Evolutionary conservation across 2,888 invertebrate genomes (phyloP), one percentile per base, ranked within the genome.

Genomic region (Rhagonycha fulva): DNA sequence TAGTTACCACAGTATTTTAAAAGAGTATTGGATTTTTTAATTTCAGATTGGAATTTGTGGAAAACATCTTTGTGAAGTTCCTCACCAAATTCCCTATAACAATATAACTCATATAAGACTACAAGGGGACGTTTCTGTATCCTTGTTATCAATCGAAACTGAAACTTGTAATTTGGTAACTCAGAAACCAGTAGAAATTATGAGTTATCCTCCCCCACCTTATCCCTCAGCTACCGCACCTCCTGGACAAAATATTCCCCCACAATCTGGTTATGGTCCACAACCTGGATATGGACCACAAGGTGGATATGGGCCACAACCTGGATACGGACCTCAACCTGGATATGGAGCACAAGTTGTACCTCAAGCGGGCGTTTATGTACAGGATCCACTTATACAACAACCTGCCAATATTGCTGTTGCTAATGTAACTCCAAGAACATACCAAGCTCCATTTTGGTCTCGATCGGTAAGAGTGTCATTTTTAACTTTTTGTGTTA

Each of bases 71-170:
- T 89, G 93, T 72, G 94, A 95, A 88, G 96, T 95, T 87, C 88
- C 88, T 1, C 94, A 95, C 85, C 91, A 95, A 68, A 85, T 95
- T 68, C 93, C 95, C 0, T 89, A 90, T 83, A 89, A 92, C 28
- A 75, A 91, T 78, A 90, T 94, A 32, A 90, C 91, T 0, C 92
- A 94, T 85, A 80, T 96, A 24, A 90, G 92, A 0, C 90, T 96
- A 14, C 94, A 94, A 83, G 96, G 96, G 0, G 95, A 95, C 82
- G 92, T 94, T 1, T 89, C 90, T 80, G 82, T 96, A 1, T 90
- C 91, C 76, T 89, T 92, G 74, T 91, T 96, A 63, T 90, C 90
- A 26, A 92, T 92, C 86, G 94, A 94, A 84, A 62, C 14, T 12
- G 61, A 67, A 32, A 26, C 28, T n/a, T n/a, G 14, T 12, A 24